Evolutionary conservation across 2,113 vertebrate species (phyloP).

Genomic region (Crypturellus undulatus): DNA sequence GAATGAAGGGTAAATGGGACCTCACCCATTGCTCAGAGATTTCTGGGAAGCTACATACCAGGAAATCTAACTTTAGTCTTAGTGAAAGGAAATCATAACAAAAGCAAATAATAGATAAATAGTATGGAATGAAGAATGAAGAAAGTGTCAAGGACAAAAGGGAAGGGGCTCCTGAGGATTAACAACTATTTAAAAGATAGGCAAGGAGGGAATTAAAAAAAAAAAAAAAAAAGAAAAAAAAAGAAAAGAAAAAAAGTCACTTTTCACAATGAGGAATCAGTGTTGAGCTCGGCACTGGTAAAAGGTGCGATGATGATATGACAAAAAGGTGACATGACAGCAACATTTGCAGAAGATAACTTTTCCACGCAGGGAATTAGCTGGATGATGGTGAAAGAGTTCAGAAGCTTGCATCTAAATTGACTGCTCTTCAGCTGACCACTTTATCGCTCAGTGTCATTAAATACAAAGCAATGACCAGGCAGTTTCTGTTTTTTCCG

Average conservation of each 20-base stretch:
- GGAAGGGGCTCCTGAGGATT: background rate
- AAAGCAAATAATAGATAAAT: background rate
- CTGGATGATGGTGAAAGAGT: background rate
- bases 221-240: background rate
- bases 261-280: constrained; percentile 38
- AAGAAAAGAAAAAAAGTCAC: background rate
- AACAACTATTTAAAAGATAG: background rate
- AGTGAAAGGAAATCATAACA: background rate
- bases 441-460: background rate
- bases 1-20: background rate
- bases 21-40: background rate
- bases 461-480: background rate
- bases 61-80: background rate
- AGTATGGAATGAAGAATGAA: background rate
- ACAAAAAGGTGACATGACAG: background rate
- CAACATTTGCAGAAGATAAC: background rate
- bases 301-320: background rate
- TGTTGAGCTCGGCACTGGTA: background rate
- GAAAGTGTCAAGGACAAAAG: background rate
- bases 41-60: background rate
- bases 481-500: background rate
- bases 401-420: background rate
- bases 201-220: constrained; percentile 16
- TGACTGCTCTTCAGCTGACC: background rate
- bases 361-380: background rate